phyloP scores from a whole-genome alignment of 2,113 vertebrate genomes.

The Etheostoma spectabile region DNA sequence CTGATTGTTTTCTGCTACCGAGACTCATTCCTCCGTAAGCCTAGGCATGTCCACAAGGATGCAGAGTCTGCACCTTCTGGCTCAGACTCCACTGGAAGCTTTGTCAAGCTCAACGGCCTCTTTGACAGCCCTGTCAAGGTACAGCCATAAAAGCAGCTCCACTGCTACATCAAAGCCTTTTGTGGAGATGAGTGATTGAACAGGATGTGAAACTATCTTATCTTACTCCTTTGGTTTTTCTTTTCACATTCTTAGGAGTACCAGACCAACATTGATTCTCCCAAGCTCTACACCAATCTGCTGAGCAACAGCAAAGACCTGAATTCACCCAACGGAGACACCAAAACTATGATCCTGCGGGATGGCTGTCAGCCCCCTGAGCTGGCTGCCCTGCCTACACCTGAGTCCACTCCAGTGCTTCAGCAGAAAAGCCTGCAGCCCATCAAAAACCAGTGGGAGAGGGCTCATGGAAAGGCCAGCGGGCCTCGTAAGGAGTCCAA shows the following conservation, averaged over 20 bases:
- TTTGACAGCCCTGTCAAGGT: conserved; percentile 96
- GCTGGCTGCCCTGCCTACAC: conserved; percentile 94
- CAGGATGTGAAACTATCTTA: conserved; percentile 35
- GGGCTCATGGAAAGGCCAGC: conserved; percentile 86
- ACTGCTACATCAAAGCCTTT: conserved; percentile 7
- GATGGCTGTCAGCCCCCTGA: conserved; percentile 93
- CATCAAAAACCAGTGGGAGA: conserved; percentile 93
- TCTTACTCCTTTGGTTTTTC: conserved; percentile 31
- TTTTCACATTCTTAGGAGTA: conserved; percentile 84
- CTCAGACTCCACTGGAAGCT: conserved; percentile 95
- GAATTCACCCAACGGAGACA: conserved; percentile 85
- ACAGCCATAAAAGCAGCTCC: conserved; percentile 24
- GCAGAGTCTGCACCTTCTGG: conserved; percentile 93
- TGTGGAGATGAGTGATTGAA: not conserved
- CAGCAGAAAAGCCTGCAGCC: conserved; percentile 95
- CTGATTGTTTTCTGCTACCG: conserved; percentile 97
- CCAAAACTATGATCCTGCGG: conserved; percentile 91
- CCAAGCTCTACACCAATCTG: conserved; percentile 95
- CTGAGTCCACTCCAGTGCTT: conserved; percentile 96
- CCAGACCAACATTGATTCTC: conserved; percentile 92
- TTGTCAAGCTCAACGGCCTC: conserved; percentile 94
- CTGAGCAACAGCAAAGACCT: conserved; percentile 92
- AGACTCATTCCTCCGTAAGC: conserved; percentile 91
- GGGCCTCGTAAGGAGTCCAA: conserved; percentile 89
- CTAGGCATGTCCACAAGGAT: conserved; percentile 93